Conservation (phyloP, 2,113 vertebrate genomes). For the Petaurus breviceps region DNA sequence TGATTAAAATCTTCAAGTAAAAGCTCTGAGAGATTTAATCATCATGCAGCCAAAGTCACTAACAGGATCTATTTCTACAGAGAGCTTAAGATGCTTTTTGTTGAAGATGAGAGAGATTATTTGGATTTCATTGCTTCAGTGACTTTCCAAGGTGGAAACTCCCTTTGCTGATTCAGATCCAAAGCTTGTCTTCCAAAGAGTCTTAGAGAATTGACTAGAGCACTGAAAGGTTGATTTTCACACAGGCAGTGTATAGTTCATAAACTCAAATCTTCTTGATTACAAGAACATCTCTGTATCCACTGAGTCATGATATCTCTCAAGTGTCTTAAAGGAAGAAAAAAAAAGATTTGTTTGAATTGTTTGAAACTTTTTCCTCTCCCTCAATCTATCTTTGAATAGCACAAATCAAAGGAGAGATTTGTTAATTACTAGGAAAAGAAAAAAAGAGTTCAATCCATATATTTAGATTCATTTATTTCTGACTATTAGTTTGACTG, state of each 20-base stretch:
- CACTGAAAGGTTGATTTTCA: neutral
- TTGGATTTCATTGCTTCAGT: neutral
- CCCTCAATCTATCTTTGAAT: neutral
- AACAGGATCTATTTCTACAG: neutral
- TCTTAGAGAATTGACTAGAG: neutral
- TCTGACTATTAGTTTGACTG: constrained; percentile 7
- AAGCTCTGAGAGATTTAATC: neutral
- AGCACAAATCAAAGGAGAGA: constrained; percentile 22
- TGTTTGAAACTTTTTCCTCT: neutral
- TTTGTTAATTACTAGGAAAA: constrained; percentile 39
- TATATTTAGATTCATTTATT: neutral
- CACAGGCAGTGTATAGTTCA: neutral
- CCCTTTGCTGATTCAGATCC: neutral
- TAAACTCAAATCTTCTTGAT: neutral
- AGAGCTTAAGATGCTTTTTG: neutral
- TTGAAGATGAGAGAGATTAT: neutral
- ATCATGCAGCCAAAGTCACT: neutral
- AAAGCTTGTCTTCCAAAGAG: neutral
- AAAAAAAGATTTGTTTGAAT: neutral
- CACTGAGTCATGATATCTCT: neutral
- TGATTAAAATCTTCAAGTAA: neutral
- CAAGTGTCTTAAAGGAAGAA: constrained; percentile 19
- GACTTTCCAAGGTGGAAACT: neutral
- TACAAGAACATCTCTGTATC: neutral
- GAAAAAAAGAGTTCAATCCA: neutral